Base-by-base conservation (phyloP, 1,140 invertebrate species). In the Leucophenga varia region DNA sequence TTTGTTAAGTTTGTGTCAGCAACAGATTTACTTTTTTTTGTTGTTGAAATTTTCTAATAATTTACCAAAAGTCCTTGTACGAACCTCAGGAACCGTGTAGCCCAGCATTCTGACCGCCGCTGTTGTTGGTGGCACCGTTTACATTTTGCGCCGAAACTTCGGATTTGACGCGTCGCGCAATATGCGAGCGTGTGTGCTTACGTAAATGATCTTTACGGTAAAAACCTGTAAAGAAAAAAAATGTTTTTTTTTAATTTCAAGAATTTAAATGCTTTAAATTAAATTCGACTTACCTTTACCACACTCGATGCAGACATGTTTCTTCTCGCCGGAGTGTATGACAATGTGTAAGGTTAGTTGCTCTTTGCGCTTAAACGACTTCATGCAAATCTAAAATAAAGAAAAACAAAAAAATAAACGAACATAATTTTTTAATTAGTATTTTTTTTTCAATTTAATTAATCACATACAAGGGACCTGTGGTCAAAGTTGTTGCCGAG, bases 291-390 rank as follows among this genome's bases (percentile, higher is more conserved):
- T 81, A 74, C 87, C 88, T 80, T 92, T 93, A 43, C 89, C 88
- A 69, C 90, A 93, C 65, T 91, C 89, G 22, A 87, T 86, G 76
- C 90, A 93, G 2, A 91, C 82, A 57, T 92, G 90, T 41, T 87
- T 79, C 72, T 93, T 93, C 68, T 92, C 89, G 7, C 88, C 89
- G 5, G 87, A 89, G 76, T 92, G 89, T 63, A 91, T 90, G 47
- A 91, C 87, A 75, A 89, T 89, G 76, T 92, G 89, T 51, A 90
- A 74, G 0, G 88, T 89, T 21, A 92, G 79, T 58, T 91, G 89
- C 72, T 91, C 89, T 78, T 90, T 91, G 43, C 89, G 80, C 65
- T 91, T 91, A 71, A 91, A 92, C 1, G 88, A 88, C 74, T 91
- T 91, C 50, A 90, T 80, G 72, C 89, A 92, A 36, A 90, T 83